Conservation (phyloP, 2,113 vertebrate species). For the Carassius gibelio region DNA sequence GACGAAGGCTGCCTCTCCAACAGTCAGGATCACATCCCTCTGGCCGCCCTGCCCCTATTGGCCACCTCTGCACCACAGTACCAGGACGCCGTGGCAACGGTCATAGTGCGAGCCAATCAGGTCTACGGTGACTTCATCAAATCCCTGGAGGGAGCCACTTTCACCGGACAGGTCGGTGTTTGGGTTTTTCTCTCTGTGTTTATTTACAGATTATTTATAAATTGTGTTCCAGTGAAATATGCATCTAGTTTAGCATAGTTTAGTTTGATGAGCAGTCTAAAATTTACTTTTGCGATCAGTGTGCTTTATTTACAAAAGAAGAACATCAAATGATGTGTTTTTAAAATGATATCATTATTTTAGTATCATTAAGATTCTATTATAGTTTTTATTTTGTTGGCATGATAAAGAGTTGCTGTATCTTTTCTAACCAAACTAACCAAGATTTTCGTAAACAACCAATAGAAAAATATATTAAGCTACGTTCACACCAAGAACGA, state of each 20-base stretch:
- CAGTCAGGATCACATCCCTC: constrained; percentile 97
- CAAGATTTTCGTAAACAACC: neutral
- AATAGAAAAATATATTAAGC: neutral
- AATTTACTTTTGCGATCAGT: neutral
- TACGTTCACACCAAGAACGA: too few relatives aligned
- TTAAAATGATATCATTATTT: neutral
- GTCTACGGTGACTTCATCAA: constrained; percentile 90
- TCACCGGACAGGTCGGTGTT: constrained; percentile 88
- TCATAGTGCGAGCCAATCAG: constrained; percentile 93
- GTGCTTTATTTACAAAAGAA: neutral
- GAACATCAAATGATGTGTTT: neutral
- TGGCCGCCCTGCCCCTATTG: constrained; percentile 91
- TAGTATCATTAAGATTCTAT: neutral
- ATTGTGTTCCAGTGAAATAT: neutral
- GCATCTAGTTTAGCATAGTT: neutral
- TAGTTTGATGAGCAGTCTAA: neutral
- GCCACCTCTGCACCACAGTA: constrained; percentile 95
- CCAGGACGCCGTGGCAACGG: constrained; percentile 90
- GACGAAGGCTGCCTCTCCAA: constrained; percentile 94
- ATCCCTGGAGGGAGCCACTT: constrained; percentile 86
- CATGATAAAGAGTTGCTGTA: too few relatives aligned
- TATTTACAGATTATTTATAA: neutral
- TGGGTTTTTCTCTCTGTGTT: neutral
- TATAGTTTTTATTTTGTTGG: too few relatives aligned
- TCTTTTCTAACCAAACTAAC: neutral